Evolutionary conservation across 2,888 invertebrate genomes (phyloP).

Genomic region (Megastigmus dorsalis): DNA sequence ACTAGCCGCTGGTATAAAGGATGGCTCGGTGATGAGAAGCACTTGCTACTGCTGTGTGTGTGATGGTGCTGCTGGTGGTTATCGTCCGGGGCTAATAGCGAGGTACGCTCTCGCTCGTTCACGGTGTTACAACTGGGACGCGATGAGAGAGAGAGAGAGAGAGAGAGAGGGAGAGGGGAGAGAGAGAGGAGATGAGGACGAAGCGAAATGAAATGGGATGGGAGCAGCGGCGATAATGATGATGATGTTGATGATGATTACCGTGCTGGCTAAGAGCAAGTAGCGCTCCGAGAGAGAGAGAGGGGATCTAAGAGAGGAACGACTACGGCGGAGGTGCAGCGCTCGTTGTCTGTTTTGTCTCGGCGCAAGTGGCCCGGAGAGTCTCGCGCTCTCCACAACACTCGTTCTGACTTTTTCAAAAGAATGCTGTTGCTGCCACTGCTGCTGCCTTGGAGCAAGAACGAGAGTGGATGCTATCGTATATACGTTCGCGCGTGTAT

Average conservation of each 20-base stretch:
- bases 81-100: constrained; percentile 66
- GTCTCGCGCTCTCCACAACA: background rate
- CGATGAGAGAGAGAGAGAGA: constrained; percentile 49
- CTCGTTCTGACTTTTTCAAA: background rate
- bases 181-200: constrained; percentile 54
- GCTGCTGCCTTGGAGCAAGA: constrained; percentile 9
- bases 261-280: constrained; percentile 51
- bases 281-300: constrained; percentile 38
- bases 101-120: constrained; percentile 45
- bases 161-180: constrained; percentile 54
- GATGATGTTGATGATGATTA: constrained; percentile 72
- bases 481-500: constrained; percentile 51
- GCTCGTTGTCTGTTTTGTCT: constrained; percentile 1
- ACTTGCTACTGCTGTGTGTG: constrained; percentile 63
- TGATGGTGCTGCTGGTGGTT: constrained; percentile 61
- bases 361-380: background rate
- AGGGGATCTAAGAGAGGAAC: background rate
- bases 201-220: constrained; percentile 61
- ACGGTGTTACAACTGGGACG: constrained; percentile 60
- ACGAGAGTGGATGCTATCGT: constrained; percentile 54
- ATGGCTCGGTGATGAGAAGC: constrained; percentile 57
- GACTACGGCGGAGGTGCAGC: background rate
- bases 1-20: constrained; percentile 54
- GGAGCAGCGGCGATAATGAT: constrained; percentile 70
- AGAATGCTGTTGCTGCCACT: background rate